Evolutionary conservation across 1,140 invertebrate species (phyloP).

Genomic region (Mycetomoellerius zeteki): DNA sequence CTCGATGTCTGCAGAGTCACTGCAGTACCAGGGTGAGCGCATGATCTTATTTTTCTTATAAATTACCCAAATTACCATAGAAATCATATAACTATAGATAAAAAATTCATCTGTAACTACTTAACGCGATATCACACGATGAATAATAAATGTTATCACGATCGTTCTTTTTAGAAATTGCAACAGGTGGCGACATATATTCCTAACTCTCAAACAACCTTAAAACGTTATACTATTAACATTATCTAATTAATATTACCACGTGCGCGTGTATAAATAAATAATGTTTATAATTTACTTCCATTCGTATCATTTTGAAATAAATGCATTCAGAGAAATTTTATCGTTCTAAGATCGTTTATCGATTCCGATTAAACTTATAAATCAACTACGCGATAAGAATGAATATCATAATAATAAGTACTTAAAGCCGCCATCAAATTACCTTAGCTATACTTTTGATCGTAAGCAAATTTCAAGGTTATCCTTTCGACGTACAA

Average conservation of each 20-base stretch:
- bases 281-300: not conserved
- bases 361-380: conserved; percentile 20
- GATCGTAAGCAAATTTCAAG: conserved; percentile 33
- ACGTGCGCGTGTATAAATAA: not conserved
- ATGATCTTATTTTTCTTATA: conserved; percentile 12
- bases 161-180: conserved; percentile 65
- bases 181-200: conserved; percentile 60
- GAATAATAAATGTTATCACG: conserved; percentile 58
- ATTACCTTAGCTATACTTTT: conserved; percentile 19
- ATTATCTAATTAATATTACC: conserved; percentile 48
- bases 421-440: conserved; percentile 34
- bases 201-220: conserved; percentile 48
- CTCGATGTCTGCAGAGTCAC: conserved; percentile 2
- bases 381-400: conserved; percentile 20
- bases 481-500: not conserved
- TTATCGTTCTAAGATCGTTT: not conserved
- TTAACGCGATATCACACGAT: conserved; percentile 25
- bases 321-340: conserved; percentile 6
- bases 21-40: not conserved
- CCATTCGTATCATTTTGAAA: not conserved
- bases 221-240: conserved; percentile 43
- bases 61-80: conserved; percentile 32
- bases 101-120: conserved; percentile 41
- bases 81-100: conserved; percentile 9
- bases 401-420: conserved; percentile 21